Evolutionary conservation across 35 echinoderm and acorn worm species (phyloP).

Genomic region (Apostichopus californicus): DNA sequence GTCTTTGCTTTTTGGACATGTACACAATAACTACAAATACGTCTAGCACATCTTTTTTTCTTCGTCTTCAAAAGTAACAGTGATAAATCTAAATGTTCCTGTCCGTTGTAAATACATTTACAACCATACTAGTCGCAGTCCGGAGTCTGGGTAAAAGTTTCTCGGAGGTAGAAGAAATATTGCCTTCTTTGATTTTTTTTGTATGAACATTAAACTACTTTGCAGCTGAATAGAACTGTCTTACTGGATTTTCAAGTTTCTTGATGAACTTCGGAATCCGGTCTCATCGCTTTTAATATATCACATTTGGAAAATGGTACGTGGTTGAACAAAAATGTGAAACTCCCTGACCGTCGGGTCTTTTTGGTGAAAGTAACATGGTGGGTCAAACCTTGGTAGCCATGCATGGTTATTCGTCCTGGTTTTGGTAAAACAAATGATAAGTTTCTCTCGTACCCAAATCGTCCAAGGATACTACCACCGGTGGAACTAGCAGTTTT

Average conservation of each 20-base stretch:
- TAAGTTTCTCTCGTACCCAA: constrained; percentile 31
- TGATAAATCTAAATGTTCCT: constrained; percentile 59
- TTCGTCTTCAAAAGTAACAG: constrained; percentile 40
- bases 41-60: constrained; percentile 40
- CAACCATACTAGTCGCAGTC: neutral
- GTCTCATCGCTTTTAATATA: constrained; percentile 1
- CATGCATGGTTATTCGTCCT: neutral
- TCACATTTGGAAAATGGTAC: constrained; percentile 20
- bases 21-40: constrained; percentile 50
- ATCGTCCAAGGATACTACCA: constrained; percentile 37
- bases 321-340: constrained; percentile 43
- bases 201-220: neutral
- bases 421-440: constrained; percentile 9
- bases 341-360: neutral
- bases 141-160: neutral
- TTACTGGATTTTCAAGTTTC: constrained; percentile 29
- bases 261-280: constrained; percentile 31
- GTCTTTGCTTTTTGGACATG: constrained; percentile 2
- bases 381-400: neutral
- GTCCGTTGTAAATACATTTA: constrained; percentile 22
- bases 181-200: neutral
- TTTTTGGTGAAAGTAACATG: neutral
- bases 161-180: neutral
- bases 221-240: constrained; percentile 30
- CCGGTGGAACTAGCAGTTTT: constrained; percentile 57